Conservation (phyloP, 2,888 invertebrate species). For the Melanchra persicariae region DNA sequence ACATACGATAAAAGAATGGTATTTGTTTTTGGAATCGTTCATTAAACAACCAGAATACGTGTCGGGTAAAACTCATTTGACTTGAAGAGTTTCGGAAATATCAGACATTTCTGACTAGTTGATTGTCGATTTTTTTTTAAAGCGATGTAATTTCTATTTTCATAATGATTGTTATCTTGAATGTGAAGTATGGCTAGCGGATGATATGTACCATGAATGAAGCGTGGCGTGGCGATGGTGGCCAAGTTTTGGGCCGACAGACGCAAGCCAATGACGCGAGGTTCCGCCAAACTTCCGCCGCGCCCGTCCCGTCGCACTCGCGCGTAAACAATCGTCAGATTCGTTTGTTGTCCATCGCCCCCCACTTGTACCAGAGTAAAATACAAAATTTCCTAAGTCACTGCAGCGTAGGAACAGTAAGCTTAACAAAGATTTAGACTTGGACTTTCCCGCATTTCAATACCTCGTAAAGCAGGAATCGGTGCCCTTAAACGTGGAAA, state of each 20-base stretch:
- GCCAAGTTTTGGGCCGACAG: constrained; percentile 81
- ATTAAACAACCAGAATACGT: constrained; percentile 15
- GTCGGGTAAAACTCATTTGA: constrained; percentile 6
- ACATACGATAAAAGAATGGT: constrained; percentile 53
- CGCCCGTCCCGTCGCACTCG: constrained; percentile 78
- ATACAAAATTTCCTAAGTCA: background rate
- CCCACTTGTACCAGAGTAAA: constrained; percentile 60
- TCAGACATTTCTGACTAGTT: background rate
- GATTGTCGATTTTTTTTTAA: background rate
- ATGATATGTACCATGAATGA: constrained; percentile 81
- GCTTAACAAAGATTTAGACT: background rate
- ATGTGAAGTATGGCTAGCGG: constrained; percentile 72
- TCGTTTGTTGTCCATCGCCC: constrained; percentile 77
- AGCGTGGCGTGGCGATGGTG: constrained; percentile 73
- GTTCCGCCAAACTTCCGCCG: constrained; percentile 88
- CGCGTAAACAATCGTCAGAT: constrained; percentile 87
- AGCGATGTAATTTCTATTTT: constrained; percentile 22
- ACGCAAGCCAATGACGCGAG: constrained; percentile 87
- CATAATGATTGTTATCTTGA: constrained; percentile 71
- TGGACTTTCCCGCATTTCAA: no score
- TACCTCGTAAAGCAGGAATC: no score
- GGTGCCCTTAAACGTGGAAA: no score
- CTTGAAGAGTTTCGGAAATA: constrained; percentile 17
- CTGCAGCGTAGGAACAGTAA: constrained; percentile 2
- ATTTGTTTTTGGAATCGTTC: constrained; percentile 36